phyloP scores from a whole-genome alignment of 2,888 invertebrate species.

The Harpalus rufipes region DNA sequence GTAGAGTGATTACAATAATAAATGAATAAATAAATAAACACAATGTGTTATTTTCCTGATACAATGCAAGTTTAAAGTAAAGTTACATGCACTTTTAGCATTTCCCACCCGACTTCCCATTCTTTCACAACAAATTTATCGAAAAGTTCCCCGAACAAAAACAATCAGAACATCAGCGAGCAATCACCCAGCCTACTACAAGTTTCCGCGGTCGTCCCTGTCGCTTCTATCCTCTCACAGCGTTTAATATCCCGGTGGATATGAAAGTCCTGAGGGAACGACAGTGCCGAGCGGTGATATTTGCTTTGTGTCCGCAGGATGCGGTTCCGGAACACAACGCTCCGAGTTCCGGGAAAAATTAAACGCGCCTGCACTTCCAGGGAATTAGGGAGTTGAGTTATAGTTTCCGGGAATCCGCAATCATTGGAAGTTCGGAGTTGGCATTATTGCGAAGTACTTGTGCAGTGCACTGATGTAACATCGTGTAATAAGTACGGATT shows the following conservation, averaged over 20 bases:
- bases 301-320: constrained; percentile 39
- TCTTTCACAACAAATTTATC: background rate
- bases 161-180: background rate
- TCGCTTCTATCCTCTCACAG: background rate
- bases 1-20: too few relatives aligned
- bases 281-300: constrained; percentile 20
- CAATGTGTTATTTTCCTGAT: background rate
- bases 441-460: background rate
- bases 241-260: constrained; percentile 58
- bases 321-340: background rate
- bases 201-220: background rate
- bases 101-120: background rate
- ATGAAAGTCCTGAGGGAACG: constrained; percentile 38
- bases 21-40: background rate
- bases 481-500: too few relatives aligned
- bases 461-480: background rate
- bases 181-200: constrained; percentile 2
- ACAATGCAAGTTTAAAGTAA: background rate
- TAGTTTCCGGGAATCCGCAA: constrained; percentile 4
- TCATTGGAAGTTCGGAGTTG: background rate
- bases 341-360: constrained; percentile 22
- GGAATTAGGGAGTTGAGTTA: constrained; percentile 20
- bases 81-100: background rate
- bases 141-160: background rate
- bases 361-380: constrained; percentile 20